Percentiles rank a stretch among this genome's conserved stretches.
Conservation (phyloP, 2,113 vertebrate species). For the Pimephales promelas region DNA sequence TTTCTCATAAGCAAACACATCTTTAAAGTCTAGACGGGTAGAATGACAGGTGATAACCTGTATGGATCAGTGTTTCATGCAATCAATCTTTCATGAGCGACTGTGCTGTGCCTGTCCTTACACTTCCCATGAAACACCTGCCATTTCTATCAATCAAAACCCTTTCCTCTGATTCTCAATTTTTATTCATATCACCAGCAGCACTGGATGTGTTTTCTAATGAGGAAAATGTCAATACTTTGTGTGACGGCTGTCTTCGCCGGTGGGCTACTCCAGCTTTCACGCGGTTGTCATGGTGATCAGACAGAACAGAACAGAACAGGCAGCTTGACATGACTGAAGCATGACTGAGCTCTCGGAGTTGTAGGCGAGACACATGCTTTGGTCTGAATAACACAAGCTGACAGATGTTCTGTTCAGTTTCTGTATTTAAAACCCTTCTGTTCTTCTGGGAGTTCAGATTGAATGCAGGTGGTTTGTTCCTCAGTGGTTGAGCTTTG, state of each 20-base stretch:
- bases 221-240: constrained; percentile 44
- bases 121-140: not conserved
- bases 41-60: constrained; percentile 16
- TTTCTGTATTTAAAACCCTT: not conserved
- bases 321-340: constrained; percentile 49
- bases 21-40: not conserved
- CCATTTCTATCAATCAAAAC: constrained; percentile 3
- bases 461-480: not conserved
- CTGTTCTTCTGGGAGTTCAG: constrained; percentile 10
- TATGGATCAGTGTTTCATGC: constrained; percentile 12
- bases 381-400: not conserved
- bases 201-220: constrained; percentile 35
- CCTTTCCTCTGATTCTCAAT: constrained; percentile 29
- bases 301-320: constrained; percentile 48
- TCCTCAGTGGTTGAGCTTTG: not conserved
- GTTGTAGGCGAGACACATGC: constrained; percentile 25
- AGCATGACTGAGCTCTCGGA: constrained; percentile 40
- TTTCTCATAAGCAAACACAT: not conserved
- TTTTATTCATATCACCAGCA: not conserved
- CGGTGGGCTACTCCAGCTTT: not conserved
- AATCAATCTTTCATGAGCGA: not conserved
- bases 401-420: constrained; percentile 25
- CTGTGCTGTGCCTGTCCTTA: constrained; percentile 13
- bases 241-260: constrained; percentile 40
- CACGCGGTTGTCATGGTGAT: constrained; percentile 44